Evolutionary conservation across 2,113 vertebrate species (phyloP).

Genomic region (Dryoscopus gambensis): DNA sequence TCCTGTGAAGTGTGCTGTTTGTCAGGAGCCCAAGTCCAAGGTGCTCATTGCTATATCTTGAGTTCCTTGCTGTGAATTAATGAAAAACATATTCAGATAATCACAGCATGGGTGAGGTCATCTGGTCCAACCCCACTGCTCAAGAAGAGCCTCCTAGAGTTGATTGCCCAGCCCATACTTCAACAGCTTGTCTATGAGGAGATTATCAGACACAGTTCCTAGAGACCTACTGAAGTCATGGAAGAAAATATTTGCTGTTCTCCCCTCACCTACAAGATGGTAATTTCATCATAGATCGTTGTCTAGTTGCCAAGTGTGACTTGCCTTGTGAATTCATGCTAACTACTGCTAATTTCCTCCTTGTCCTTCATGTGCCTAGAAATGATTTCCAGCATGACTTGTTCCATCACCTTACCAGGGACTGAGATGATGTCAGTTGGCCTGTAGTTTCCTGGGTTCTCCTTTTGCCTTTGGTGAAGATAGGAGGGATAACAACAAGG

Average conservation of each 20-base stretch:
- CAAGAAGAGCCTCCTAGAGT: background rate
- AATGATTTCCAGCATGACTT: background rate
- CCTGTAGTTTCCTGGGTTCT: background rate
- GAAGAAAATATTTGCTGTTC: background rate
- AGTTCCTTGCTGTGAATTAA: background rate
- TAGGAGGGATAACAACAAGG: background rate
- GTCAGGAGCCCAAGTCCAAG: background rate
- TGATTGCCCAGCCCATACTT: background rate
- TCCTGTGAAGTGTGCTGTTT: background rate
- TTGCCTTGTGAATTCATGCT: background rate
- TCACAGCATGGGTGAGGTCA: background rate
- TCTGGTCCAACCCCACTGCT: background rate
- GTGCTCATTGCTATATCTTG: background rate
- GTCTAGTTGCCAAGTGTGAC: background rate
- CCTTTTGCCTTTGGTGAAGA: background rate
- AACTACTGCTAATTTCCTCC: background rate
- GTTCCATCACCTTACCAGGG: background rate
- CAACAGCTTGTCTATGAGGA: background rate
- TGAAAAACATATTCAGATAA: background rate
- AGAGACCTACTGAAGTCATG: background rate
- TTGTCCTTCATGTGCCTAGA: background rate
- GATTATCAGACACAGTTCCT: background rate
- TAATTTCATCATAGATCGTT: background rate
- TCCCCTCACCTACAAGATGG: background rate
- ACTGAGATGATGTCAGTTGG: rapidly evolving